These are phyloP conservation scores for Agonopterix heracliana DNA, from an alignment of 2,888 invertebrate species.

Conservation along the genomic window DNA sequence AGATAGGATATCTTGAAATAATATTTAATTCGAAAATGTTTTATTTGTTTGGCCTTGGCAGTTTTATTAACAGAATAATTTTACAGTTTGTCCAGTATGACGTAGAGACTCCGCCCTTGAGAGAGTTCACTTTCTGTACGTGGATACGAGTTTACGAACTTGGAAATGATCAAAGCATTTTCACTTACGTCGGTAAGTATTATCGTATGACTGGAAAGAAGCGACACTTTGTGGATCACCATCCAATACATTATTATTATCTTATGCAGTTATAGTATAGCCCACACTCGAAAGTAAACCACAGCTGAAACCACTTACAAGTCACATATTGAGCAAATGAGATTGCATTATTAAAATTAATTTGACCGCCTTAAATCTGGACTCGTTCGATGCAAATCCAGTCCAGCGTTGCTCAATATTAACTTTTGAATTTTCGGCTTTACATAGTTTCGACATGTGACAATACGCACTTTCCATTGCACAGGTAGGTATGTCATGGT, in stretches of 20 bases:
- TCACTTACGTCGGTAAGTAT: constrained; percentile 59
- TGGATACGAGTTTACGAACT: constrained; percentile 84
- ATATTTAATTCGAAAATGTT: no score
- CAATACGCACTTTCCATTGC: not conserved
- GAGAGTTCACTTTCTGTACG: constrained; percentile 88
- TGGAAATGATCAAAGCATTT: constrained; percentile 48
- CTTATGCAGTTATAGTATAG: no score
- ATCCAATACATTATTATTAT: no score
- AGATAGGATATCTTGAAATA: no score
- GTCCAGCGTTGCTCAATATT: constrained; percentile 25
- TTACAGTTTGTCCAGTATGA: constrained; percentile 79
- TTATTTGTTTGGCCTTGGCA: no score
- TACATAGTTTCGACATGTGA: constrained; percentile 8
- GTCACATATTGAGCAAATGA: constrained; percentile 34
- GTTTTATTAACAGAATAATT: not conserved
- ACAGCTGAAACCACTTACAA: constrained; percentile 14
- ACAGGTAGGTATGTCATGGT: no score
- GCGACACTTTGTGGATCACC: no score
- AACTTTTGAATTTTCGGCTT: constrained; percentile 17
- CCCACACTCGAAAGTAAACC: constrained; percentile 17
- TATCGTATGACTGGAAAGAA: not conserved
- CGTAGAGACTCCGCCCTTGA: constrained; percentile 81
- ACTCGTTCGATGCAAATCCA: constrained; percentile 28
- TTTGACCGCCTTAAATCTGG: constrained; percentile 40
- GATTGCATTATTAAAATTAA: constrained; percentile 36